Evolutionary conservation across 2,888 invertebrate species (phyloP).

Genomic region (Zygaena filipendulae): DNA sequence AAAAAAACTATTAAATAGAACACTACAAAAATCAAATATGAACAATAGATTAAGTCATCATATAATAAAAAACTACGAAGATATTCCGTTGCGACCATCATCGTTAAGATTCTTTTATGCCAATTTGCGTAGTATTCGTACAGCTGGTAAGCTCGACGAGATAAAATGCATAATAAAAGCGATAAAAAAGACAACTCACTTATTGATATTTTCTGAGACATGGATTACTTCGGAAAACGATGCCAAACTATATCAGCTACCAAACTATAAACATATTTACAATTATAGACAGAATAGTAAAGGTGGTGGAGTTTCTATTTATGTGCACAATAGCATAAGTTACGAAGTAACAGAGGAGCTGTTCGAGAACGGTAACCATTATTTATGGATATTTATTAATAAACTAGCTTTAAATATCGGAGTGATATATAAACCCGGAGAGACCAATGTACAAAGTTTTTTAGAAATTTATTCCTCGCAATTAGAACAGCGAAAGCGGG

Average conservation of each 20-base stretch:
- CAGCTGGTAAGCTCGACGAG: constrained; percentile 17
- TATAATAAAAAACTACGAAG: constrained; percentile 16
- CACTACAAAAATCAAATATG: not conserved
- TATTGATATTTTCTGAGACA: no score
- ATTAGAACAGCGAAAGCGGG: constrained; percentile 9
- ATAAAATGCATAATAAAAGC: constrained; percentile 14
- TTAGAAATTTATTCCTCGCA: constrained; percentile 9
- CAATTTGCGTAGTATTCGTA: constrained; percentile 18
- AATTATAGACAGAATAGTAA: constrained; percentile 14
- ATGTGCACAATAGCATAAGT: constrained; percentile 17
- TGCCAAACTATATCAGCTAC: not conserved
- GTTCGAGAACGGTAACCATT: constrained; percentile 17
- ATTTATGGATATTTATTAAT: constrained; percentile 17
- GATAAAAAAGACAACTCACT: no score
- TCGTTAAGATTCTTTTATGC: constrained; percentile 18
- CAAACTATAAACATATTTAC: constrained; percentile 13
- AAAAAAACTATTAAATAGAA: constrained; percentile 7
- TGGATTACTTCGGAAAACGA: no score
- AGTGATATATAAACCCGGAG: constrained; percentile 12
- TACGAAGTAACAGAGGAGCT: constrained; percentile 13
- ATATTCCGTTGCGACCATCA: constrained; percentile 11
- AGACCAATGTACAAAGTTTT: constrained; percentile 9
- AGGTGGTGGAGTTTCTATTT: constrained; percentile 22
- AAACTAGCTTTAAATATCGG: constrained; percentile 13
- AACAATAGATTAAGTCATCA: constrained; percentile 3